These are phyloP conservation scores for Lucilia sericata DNA, from an alignment of 1,140 invertebrate species.

Conservation along the genomic window DNA sequence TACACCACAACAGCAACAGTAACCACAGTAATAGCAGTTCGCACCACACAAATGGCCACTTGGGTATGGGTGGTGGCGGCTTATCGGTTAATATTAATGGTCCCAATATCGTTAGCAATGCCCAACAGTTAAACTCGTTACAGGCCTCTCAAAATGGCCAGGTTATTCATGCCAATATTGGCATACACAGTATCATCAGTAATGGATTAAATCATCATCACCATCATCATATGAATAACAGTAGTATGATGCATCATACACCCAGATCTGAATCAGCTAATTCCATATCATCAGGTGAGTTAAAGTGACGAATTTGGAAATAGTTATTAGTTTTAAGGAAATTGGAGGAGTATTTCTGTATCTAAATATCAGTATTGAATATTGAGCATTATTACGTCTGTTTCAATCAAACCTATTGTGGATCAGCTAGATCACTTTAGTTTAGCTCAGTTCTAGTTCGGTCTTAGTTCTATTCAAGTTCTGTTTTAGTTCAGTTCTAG, in stretches of 20 bases:
- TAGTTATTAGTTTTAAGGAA: too few relatives aligned
- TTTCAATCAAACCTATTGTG: too few relatives aligned
- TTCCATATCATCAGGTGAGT: conserved; percentile 67
- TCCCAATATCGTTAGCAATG: conserved; percentile 14
- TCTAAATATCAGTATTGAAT: too few relatives aligned
- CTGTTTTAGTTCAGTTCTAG: too few relatives aligned
- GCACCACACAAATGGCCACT: conserved; percentile 52
- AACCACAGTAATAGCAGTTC: background rate
- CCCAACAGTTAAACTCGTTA: conserved; percentile 17
- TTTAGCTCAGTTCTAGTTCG: too few relatives aligned
- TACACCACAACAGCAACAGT: conserved; percentile 25
- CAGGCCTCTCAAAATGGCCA: conserved; percentile 33
- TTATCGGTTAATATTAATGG: conserved; percentile 43
- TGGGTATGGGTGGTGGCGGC: conserved; percentile 30
- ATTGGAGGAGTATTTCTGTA: too few relatives aligned
- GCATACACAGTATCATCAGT: conserved; percentile 44
- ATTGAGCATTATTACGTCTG: too few relatives aligned
- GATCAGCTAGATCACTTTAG: too few relatives aligned
- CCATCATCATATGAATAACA: conserved; percentile 44
- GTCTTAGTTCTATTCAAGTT: too few relatives aligned
- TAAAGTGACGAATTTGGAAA: background rate
- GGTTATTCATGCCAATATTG: conserved; percentile 28
- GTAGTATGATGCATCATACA: conserved; percentile 66
- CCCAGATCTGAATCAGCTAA: conserved; percentile 66
- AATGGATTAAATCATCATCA: conserved; percentile 48